Evolutionary conservation across 2,113 vertebrate genomes (phyloP).

Genomic region (Oceanodroma tethys): DNA sequence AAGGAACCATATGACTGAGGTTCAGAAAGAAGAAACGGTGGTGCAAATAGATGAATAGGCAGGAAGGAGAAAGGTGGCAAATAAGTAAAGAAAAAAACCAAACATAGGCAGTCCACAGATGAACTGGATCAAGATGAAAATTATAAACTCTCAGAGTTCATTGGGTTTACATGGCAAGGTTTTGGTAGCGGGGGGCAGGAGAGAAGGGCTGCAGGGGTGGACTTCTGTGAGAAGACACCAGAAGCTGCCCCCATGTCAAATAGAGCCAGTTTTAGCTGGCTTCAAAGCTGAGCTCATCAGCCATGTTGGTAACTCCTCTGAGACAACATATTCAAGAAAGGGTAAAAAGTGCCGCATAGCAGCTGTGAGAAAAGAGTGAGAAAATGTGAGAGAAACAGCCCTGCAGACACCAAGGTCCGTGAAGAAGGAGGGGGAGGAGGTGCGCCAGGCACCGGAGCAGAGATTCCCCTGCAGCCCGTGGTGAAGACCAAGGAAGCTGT

Average conservation of each 20-base stretch:
- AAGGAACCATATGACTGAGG: not conserved
- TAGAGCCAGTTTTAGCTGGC: not conserved
- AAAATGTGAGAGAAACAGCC: not conserved
- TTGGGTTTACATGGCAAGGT: not conserved
- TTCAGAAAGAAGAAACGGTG: not conserved
- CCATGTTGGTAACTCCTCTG: rapidly evolving
- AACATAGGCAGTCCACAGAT: not conserved
- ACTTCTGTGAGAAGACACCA: not conserved
- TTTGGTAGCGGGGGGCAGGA: rapidly evolving
- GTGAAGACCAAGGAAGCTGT: not conserved
- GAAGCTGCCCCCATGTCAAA: not conserved
- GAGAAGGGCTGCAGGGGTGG: not conserved
- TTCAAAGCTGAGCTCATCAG: not conserved
- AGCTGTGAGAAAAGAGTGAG: not conserved
- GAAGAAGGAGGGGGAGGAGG: not conserved
- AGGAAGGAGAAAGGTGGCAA: not conserved
- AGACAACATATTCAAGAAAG: not conserved
- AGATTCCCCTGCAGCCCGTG: not conserved
- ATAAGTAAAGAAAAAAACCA: not conserved
- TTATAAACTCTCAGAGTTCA: not conserved
- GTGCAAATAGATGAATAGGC: not conserved
- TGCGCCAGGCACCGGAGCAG: not conserved
- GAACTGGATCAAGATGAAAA: not conserved
- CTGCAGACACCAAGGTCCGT: not conserved
- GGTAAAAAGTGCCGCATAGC: not conserved